Conservation (phyloP, 2,888 invertebrate species). For the Sarcophaga variegata region DNA sequence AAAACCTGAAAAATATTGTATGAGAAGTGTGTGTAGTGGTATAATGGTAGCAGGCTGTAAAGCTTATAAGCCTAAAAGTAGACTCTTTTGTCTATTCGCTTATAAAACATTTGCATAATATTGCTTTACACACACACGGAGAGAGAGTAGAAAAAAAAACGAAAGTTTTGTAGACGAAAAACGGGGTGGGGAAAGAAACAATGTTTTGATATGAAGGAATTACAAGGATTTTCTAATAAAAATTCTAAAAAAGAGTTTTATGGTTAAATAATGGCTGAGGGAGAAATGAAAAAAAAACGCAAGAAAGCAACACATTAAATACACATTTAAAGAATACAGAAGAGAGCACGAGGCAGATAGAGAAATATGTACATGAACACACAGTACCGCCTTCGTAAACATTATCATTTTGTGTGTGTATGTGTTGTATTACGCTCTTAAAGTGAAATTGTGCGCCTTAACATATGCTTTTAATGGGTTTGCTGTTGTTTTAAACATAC, state of each 20-base stretch:
- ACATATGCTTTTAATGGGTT: constrained; percentile 19
- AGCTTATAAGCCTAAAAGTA: constrained; percentile 40
- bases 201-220: not conserved
- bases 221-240: constrained; percentile 32
- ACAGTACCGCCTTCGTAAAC: too few species aligned
- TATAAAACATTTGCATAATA: constrained; percentile 54
- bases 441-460: constrained; percentile 1
- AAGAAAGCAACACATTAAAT: constrained; percentile 16
- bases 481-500: not conserved
- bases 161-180: not conserved
- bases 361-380: too few species aligned
- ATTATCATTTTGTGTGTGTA: too few species aligned
- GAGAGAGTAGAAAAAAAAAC: not conserved
- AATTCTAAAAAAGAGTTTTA: constrained; percentile 14
- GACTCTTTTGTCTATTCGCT: constrained; percentile 27
- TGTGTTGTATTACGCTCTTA: too few species aligned
- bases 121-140: not conserved
- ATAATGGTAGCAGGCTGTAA: constrained; percentile 2
- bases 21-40: not conserved
- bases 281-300: not conserved
- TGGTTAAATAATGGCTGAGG: constrained; percentile 25
- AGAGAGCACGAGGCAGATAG: not conserved
- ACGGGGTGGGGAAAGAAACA: not conserved
- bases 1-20: not conserved
- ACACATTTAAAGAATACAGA: constrained; percentile 12